These are phyloP conservation scores for Brachionus calyciflorus DNA, from an alignment of 1,140 invertebrate species.

Conservation along the genomic window DNA sequence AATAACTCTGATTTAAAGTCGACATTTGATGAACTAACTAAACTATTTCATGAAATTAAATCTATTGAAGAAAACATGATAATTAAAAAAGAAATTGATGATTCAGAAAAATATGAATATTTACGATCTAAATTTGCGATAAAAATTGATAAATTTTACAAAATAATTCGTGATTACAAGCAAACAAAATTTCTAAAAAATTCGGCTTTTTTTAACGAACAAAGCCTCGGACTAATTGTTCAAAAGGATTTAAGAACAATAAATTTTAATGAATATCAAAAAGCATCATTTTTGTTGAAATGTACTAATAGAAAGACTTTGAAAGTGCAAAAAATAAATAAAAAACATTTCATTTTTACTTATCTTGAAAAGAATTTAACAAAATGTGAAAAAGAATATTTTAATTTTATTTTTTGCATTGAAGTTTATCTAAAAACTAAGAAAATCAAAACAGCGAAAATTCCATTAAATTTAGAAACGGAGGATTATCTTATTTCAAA, in stretches of 20 bases:
- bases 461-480: neutral
- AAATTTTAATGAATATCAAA: neutral
- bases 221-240: neutral
- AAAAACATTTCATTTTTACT: neutral
- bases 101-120: neutral
- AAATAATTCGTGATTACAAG: constrained; percentile 4
- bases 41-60: neutral
- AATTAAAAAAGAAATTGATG: neutral
- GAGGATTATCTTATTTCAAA: neutral
- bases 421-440: neutral
- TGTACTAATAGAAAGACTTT: neutral
- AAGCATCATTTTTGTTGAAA: neutral
- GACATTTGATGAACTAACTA: neutral
- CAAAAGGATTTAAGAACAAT: neutral
- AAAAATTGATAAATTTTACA: neutral
- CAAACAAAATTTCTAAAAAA: constrained; percentile 3
- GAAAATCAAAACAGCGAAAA: neutral
- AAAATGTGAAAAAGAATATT: neutral
- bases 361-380: neutral
- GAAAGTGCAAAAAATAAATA: neutral
- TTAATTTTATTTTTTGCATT: neutral
- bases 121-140: neutral
- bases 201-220: neutral
- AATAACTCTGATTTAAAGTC: neutral
- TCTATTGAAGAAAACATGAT: neutral